Percentiles rank a stretch among this genome's conserved stretches.
phyloP scores from a whole-genome alignment of 2,888 invertebrate species.

The Selenia dentaria region DNA sequence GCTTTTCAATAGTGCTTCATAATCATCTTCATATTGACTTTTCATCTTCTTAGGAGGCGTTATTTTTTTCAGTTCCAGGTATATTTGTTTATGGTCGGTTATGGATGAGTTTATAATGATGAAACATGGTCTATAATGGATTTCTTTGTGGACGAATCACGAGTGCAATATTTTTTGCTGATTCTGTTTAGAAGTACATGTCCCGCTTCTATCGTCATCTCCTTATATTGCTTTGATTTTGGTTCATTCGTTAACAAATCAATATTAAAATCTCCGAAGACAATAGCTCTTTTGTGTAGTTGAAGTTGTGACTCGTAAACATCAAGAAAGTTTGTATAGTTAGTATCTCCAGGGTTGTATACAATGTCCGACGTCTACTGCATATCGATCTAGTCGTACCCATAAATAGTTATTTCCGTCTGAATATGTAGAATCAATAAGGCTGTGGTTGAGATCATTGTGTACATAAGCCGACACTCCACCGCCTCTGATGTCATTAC shows the following conservation, averaged over 20 bases:
- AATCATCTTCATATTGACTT: too few relatives aligned
- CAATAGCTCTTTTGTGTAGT: slow-evolving; percentile 17
- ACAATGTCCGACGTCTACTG: slow-evolving; percentile 16
- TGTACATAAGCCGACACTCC: slow-evolving; percentile 39
- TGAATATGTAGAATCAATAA: slow-evolving; percentile 23
- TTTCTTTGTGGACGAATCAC: slow-evolving; percentile 23
- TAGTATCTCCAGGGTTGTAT: slow-evolving; percentile 23
- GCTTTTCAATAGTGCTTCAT: too few relatives aligned
- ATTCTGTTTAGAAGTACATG: too few relatives aligned
- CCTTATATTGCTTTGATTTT: slow-evolving; percentile 8
- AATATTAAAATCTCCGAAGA: too few relatives aligned
- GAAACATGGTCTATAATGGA: slow-evolving; percentile 35
- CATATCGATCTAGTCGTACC: slow-evolving; percentile 24
- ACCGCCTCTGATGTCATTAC: slow-evolving; percentile 31
- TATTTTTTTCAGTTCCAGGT: too few relatives aligned
- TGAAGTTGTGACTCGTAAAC: slow-evolving; percentile 17
- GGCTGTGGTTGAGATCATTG: slow-evolving; percentile 27
- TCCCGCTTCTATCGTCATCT: slow-evolving; percentile 15
- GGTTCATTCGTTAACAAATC: slow-evolving; percentile 11
- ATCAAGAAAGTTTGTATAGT: slow-evolving; percentile 24
- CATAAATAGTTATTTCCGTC: slow-evolving; percentile 37
- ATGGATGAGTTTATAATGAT: too few relatives aligned
- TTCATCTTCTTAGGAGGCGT: too few relatives aligned
- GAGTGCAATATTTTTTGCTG: slow-evolving; percentile 28
- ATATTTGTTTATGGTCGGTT: too few relatives aligned